Evolutionary conservation across 2,797 vertebrate genomes (phyloP), one percentile per base, ranked within the genome.

Genomic region (Trachops cirrhosus): DNA sequence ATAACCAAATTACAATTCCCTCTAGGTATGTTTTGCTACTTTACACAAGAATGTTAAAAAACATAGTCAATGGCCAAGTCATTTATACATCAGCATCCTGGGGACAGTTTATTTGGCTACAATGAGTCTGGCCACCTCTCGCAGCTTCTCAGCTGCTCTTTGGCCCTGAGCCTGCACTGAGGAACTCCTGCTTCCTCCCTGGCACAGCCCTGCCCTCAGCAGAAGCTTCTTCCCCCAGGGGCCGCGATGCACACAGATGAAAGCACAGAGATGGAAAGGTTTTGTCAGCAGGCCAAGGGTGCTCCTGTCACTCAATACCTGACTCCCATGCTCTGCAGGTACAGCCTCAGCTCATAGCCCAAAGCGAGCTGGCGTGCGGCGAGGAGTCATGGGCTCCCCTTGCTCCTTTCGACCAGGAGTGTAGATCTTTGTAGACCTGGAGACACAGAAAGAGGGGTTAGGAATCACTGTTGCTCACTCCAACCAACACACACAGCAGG

Each of bases 321-420:
- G 62, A 91, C 82, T 54, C 78, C 86, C 57, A 22, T 39, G 46
- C 74, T 89, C 78, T 29, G 73, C 0, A 0, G 70, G 52, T 3
- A 68, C 44, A 1, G 18, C 73, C 78, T 87, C 48, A 2, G n/a
- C 95, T 98, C 48, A 99, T 93, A 99, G 99, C 95, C 99, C 99
- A 50, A 99, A 99, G 92, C 99, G 99, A 34, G 99, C 99, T 6
- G 99, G 99, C 2, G 99, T 99, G 89, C 98, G 99, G 96, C 99
- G 99, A 41, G 99, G 99, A 0, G 99, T 99, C 99, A 99, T 99
- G 59, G 99, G 99, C 16, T 99, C 98, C n/a, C 98, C 98, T 93
- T 99, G 99, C 44, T 99, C 99, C 95, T 97, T 99, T 96, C 99
- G 99, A 86, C 99, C 99, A 6, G 99, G 99, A 16, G 99, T 99